These are phyloP conservation scores for Hemibagrus guttatus DNA, from an alignment of 2,797 vertebrate genomes.

Conservation along the genomic window DNA sequence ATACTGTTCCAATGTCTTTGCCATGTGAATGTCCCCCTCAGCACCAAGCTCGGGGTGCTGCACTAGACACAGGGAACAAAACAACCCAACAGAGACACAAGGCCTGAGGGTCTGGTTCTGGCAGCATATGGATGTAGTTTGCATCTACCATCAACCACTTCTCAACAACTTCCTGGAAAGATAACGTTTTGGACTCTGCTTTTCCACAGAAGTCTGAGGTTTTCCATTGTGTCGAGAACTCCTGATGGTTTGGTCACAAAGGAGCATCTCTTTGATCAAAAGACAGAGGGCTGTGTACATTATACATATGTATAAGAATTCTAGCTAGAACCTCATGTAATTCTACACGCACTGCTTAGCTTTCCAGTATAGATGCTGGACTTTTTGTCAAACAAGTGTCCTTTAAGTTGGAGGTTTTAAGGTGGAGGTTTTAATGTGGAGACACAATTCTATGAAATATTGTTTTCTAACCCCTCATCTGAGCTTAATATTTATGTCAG, in stretches of 20 bases:
- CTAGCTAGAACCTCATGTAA: background rate
- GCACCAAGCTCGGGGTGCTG: background rate
- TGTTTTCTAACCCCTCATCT: constrained; percentile 53
- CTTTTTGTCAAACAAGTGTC: no score
- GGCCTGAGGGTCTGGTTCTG: constrained; percentile 3
- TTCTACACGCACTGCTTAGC: background rate
- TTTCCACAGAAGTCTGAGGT: constrained; percentile 32
- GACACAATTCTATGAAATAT: constrained; percentile 57
- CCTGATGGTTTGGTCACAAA: constrained; percentile 20
- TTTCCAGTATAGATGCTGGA: background rate
- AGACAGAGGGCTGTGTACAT: background rate
- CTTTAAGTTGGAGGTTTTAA: background rate
- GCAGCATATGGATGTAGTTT: constrained; percentile 45
- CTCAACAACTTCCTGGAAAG: constrained; percentile 42
- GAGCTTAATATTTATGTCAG: constrained; percentile 8
- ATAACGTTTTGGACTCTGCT: constrained; percentile 35
- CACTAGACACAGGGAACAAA: constrained; percentile 12
- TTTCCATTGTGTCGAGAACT: constrained; percentile 40
- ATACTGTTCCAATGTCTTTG: background rate
- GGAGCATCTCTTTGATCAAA: constrained; percentile 6
- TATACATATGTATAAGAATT: constrained; percentile 15
- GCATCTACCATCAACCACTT: constrained; percentile 22
- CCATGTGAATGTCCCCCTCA: background rate
- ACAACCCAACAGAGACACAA: background rate
- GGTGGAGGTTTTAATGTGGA: constrained; percentile 21